Evolutionary conservation across 2,888 invertebrate species (phyloP).

Genomic region (Drosophila helvetica): DNA sequence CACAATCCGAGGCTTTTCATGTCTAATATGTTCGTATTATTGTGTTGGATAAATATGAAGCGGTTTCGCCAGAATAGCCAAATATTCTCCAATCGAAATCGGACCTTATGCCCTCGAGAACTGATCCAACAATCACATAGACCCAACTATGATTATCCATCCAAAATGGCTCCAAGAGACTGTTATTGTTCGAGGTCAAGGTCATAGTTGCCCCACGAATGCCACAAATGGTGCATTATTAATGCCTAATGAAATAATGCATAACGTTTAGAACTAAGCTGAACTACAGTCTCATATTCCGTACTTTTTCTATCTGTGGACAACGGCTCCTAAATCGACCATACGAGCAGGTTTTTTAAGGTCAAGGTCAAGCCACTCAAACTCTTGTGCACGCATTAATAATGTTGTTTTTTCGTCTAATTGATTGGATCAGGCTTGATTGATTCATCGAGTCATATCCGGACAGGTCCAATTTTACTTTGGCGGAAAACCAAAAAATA

Average conservation of each 20-base stretch:
- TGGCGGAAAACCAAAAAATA: constrained; percentile 10
- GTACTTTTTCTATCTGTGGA: no score
- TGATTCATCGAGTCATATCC: constrained; percentile 53
- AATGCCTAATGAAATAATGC: no score
- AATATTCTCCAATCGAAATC: background rate
- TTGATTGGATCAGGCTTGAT: constrained; percentile 58
- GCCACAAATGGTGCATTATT: background rate
- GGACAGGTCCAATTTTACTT: constrained; percentile 29
- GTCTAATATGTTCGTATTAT: no score
- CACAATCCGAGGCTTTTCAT: no score
- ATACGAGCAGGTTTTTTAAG: no score
- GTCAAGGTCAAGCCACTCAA: no score
- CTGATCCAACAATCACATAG: background rate
- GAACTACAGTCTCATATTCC: no score
- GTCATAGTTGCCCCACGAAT: background rate
- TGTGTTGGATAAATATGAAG: background rate
- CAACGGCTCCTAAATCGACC: no score
- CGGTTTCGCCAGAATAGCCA: background rate
- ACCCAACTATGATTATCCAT: no score
- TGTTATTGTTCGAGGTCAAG: background rate
- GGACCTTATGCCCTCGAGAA: background rate
- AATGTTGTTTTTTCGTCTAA: constrained; percentile 49
- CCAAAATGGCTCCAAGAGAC: background rate
- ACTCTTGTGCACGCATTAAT: no score
- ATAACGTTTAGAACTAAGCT: no score